Base-by-base conservation (phyloP, 2,888 invertebrate genomes). In the Diadegma fenestrale region DNA sequence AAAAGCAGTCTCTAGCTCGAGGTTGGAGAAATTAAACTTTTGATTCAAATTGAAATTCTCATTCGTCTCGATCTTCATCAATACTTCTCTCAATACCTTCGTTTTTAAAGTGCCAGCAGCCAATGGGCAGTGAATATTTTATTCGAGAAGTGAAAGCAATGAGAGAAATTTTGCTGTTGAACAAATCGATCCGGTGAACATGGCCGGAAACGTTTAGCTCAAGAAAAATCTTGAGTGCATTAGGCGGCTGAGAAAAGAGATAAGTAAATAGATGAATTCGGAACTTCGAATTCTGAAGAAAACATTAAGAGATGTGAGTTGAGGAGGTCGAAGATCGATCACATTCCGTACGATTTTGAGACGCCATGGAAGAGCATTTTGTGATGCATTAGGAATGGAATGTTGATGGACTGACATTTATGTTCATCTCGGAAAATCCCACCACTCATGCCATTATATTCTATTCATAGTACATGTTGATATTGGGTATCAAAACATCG, bases 311-410 rank as follows among this genome's bases (percentile, higher is more conserved):
- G 33, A 61, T 19, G 43, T 0, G 14, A 45, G 22, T n/a, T 0
- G 26, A n/a, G 45, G 61, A 22, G 71, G 48, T 45, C 51, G 71
- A 30, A 48, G 33, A n/a, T 37, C 82, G 51, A 81, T 66, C 48
- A 48, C n/a, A 43, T 75, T 43, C 19, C 30, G 4, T 10, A 51
- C 8, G 64, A n/a, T 41, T 82, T 71, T 33, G 54, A 63, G 19
- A 6, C 77, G 14, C 14, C 14, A 17, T 45, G 30, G 51, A 66
- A 61, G 68, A 63, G 19, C 64, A 51, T 73, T 45, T 71, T 43
- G 66, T 51, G 61, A 37, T 77, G 12, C 41, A 30, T n/a, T 63
- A 77, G 17, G 63, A 66, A 68, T 12, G 45, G 48, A 22, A n/a
- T 17, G 22, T 17, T 45, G 45, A n/a, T 58, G 43, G 66, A 30